Evolutionary conservation across 2,888 invertebrate species (phyloP), one percentile per base, ranked within the genome.

Genomic region (Schizotus pectinicornis): DNA sequence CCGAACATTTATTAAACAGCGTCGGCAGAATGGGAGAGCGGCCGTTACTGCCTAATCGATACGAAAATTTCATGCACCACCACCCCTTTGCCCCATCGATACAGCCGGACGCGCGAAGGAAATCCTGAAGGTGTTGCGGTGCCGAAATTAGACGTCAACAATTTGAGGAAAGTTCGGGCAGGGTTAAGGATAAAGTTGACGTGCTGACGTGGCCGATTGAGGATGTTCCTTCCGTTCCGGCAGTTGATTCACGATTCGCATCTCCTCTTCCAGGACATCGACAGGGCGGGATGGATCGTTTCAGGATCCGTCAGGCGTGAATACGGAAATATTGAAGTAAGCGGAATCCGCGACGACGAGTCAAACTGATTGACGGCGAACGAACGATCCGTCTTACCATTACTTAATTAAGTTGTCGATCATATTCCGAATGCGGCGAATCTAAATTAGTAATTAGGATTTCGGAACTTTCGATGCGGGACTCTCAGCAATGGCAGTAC

Each of bases 261-360:
- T 56, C 56, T 45, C 46, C 56, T 61, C 43, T 54, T 56, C 56
- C 57, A 59, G 56, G 61, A 63, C 67, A 63, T 64, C 61, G 67
- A 64, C 63, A 64, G 63, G 63, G 62, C 61, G 63, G 66, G 62
- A 67, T 65, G 62, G 62, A 63, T 67, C 63, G 67, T 59, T 57
- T 53, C 59, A 63, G 64, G 64, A 61, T 66, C 64, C 62, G 59
- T 56, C 61, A 59, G 52, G 52, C 61, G 56, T 63, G 66, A 64
- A 67, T 67, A 58, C 63, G 56, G 61, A 64, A 67, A 67, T 59
- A 64, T 63, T 60, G 42, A 56, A 46, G 58, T 61, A 61, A 66
- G 64, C 63, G 60, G 51, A 67, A 63, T 56, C 58, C 55, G 53
- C 51, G 22, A 22, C 22, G 22, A 22, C 22, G 22, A 22, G 22